Conservation (phyloP, 2,888 invertebrate genomes). For the Helicoverpa assulta region DNA sequence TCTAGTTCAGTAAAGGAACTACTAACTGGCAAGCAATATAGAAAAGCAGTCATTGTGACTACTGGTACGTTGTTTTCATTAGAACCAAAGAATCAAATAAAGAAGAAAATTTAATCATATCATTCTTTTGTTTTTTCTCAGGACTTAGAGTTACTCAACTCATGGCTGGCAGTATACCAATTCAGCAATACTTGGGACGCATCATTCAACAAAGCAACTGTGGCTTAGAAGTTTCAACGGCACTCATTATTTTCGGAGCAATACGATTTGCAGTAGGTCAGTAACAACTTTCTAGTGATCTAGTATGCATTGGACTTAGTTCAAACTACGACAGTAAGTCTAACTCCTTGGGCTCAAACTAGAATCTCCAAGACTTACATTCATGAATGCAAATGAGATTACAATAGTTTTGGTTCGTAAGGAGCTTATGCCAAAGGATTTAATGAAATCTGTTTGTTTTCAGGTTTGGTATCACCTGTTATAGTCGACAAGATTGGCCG, state of each 20-base stretch:
- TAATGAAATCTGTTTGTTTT: conserved; percentile 46
- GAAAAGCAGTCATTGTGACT: conserved; percentile 81
- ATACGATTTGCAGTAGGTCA: conserved; percentile 77
- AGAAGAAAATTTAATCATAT: not conserved
- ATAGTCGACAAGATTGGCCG: conserved; percentile 84
- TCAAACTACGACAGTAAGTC: not conserved
- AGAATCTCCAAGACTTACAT: conserved; percentile 2
- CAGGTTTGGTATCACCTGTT: conserved; percentile 81
- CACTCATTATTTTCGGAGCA: conserved; percentile 76
- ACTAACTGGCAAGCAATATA: conserved; percentile 84
- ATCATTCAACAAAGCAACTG: conserved; percentile 77
- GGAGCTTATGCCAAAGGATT: not conserved
- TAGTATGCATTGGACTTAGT: not conserved
- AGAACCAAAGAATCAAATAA: not conserved
- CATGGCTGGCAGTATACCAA: conserved; percentile 74
- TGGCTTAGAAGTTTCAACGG: conserved; percentile 66
- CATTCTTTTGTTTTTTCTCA: conserved; percentile 46
- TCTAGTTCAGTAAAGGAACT: conserved; percentile 84
- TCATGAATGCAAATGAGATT: conserved; percentile 5
- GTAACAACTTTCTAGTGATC: conserved; percentile 11
- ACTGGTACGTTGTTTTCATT: conserved; percentile 68
- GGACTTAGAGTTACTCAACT: conserved; percentile 79
- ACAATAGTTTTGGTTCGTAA: conserved; percentile 1
- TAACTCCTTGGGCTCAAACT: conserved; percentile 5
- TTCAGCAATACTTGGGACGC: conserved; percentile 78